These are phyloP conservation scores for Mohoua ochrocephala DNA, from an alignment of 2,113 vertebrate species.

Conservation along the genomic window DNA sequence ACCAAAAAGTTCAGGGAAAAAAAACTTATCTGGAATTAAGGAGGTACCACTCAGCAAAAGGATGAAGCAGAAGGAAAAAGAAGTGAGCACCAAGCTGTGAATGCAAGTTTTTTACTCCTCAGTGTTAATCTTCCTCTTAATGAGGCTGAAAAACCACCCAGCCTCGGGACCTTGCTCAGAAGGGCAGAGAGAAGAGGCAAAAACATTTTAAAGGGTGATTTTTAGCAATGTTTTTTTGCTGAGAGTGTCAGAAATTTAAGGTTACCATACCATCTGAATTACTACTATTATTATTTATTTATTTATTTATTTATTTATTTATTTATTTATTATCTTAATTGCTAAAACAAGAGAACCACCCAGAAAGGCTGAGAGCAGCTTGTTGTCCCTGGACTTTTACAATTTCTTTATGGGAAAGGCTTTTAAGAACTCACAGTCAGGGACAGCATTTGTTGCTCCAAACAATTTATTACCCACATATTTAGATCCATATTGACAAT, in stretches of 20 bases:
- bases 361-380: not conserved
- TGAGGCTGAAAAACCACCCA: not conserved
- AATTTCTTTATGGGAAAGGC: not conserved
- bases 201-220: not conserved
- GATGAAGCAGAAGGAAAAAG: not conserved
- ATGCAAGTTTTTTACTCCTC: not conserved
- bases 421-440: not conserved
- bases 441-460: not conserved
- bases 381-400: not conserved
- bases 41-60: not conserved
- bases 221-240: not conserved
- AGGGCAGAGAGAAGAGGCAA: not conserved
- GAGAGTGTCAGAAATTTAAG: not conserved
- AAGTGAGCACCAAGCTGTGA: not conserved
- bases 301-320: no score
- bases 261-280: no score
- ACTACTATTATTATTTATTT: not conserved
- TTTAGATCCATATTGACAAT: not conserved
- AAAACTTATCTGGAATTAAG: not conserved
- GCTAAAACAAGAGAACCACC: not conserved
- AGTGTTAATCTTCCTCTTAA: not conserved
- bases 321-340: not conserved
- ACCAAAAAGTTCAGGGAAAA: not conserved
- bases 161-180: not conserved
- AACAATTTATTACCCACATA: not conserved